Conservation (phyloP, 1,140 invertebrate genomes). For the Temnothorax longispinosus region DNA sequence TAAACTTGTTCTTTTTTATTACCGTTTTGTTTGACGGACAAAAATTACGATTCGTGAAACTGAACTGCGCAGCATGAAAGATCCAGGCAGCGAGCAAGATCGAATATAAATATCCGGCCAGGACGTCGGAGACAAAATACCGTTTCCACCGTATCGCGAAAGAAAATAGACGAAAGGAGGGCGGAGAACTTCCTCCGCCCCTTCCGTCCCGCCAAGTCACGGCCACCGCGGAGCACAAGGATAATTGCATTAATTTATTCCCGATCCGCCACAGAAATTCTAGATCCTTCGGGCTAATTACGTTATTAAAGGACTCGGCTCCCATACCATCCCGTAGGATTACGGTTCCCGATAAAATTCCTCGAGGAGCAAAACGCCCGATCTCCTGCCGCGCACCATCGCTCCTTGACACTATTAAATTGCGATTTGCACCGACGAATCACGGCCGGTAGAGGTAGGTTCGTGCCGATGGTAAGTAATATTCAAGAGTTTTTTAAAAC, state of each 20-base stretch:
- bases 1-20: not conserved
- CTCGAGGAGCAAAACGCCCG: constrained; percentile 60
- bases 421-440: constrained; percentile 70
- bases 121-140: constrained; percentile 44
- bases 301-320: constrained; percentile 73
- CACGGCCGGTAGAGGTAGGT: constrained; percentile 48
- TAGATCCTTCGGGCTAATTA: constrained; percentile 80
- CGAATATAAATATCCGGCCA: constrained; percentile 51
- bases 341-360: constrained; percentile 71
- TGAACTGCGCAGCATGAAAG: not conserved
- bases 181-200: constrained; percentile 45
- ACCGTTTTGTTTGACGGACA: not conserved
- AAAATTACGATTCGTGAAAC: not conserved
- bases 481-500: constrained; percentile 72
- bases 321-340: constrained; percentile 50
- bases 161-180: not conserved
- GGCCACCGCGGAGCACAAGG: constrained; percentile 55
- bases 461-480: constrained; percentile 38
- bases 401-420: constrained; percentile 70
- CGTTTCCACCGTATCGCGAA: constrained; percentile 47
- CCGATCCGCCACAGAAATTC: constrained; percentile 76
- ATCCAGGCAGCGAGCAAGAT: not conserved
- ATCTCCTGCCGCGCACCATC: constrained; percentile 6
- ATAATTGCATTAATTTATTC: constrained; percentile 82
- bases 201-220: constrained; percentile 50